phyloP scores from a whole-genome alignment of 2,113 vertebrate species.

The Aramus guarauna region DNA sequence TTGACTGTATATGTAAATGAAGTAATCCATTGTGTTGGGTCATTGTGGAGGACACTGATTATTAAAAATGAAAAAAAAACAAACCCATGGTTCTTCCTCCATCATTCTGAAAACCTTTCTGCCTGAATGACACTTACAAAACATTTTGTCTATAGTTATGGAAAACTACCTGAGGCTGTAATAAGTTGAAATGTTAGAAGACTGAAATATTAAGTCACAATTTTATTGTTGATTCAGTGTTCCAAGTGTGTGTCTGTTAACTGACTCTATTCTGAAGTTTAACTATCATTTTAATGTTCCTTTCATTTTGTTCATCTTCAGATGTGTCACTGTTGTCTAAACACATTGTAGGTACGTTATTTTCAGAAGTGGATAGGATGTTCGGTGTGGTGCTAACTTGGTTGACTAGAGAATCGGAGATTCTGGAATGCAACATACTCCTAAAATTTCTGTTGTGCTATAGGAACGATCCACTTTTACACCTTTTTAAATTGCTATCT shows the following conservation, averaged over 20 bases:
- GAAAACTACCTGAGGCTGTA: conserved; percentile 1
- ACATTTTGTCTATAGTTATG: background rate
- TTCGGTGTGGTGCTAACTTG: background rate
- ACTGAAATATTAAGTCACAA: background rate
- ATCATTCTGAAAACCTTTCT: background rate
- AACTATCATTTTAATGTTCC: background rate
- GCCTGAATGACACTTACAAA: background rate
- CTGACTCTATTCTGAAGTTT: background rate
- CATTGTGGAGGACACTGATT: conserved; percentile 13
- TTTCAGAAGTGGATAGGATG: background rate
- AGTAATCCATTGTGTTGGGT: conserved; percentile 46
- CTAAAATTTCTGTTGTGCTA: background rate
- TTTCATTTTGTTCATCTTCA: background rate
- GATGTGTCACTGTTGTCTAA: background rate
- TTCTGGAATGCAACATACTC: background rate
- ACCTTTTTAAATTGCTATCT: background rate
- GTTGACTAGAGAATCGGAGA: background rate
- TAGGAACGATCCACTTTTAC: background rate
- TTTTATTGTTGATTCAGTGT: background rate
- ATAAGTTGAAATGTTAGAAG: background rate
- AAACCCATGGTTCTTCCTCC: background rate
- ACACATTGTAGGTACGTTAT: background rate
- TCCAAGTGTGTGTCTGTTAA: background rate
- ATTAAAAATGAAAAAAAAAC: background rate
- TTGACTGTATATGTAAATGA: conserved; percentile 52